Base-by-base conservation (phyloP, 1,140 invertebrate species). In the Apis dorsata region DNA sequence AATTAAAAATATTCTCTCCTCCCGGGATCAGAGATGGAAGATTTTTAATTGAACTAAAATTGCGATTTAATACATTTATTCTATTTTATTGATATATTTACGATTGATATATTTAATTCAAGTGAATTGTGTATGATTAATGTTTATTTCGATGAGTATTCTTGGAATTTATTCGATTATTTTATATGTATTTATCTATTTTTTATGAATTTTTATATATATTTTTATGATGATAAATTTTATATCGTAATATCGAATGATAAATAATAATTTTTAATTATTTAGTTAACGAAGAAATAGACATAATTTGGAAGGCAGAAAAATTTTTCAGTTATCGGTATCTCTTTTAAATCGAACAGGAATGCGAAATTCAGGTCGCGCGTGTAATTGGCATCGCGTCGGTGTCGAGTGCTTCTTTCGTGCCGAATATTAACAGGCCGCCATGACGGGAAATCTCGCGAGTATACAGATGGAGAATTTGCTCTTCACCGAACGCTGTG, bases 371-470 rank as follows among this genome's bases (percentile, higher is more conserved):
- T 15, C n/a, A 71, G 68, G 57, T 4, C 53, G 17, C 17, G 53
- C 34, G 44, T 44, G 44, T 79, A 79, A 79, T 79, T 79, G 77
- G 68, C 12, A 34, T 57, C 68, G 77, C 44, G 68, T 60, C 55
- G 66, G 49, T 74, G 71, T 81, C 51, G 60, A 75, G 79, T 57
- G 79, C 51, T 81, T 75, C 79, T 81, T 81, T 65, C 62, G 53
- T 28, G 51, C 78, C 77, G 68, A 62, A 79, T 71, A 79, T 79
- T 79, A 79, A 72, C 77, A 57, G 68, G 44, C 44, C 9, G 12
- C 68, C 24, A 79, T 79, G 53, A 72, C 68, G 44, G 51, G 34
- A 51, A 21, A 71, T 62, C 44, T 60, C 77, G 21, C 53, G 13
- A 69, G 34, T 57, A 78, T 49, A 17, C 65, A 28, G 13, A 78